Percentiles rank a stretch among this genome's conserved stretches.
Evolutionary conservation across 2,888 invertebrate species (phyloP).

Genomic region (Chironomus tentans): DNA sequence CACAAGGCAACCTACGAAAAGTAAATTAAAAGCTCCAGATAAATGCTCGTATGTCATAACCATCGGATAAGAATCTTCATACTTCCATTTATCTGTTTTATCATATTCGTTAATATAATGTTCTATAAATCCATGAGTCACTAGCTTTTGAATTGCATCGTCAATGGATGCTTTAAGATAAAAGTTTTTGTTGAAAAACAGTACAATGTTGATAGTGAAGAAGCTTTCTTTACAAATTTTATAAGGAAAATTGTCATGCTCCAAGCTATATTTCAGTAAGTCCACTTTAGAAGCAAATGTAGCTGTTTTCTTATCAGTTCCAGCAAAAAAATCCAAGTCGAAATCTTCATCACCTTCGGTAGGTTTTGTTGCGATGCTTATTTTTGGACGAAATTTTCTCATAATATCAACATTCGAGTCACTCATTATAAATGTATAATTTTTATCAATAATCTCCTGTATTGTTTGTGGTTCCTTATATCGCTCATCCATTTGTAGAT

Average conservation of each 20-base stretch:
- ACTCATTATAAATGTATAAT: not conserved
- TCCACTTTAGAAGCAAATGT: too few relatives aligned
- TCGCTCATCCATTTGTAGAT: not conserved
- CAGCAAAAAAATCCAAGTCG: too few relatives aligned
- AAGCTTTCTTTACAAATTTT: not conserved
- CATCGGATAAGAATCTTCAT: not conserved
- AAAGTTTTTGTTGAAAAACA: not conserved
- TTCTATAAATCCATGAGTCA: not conserved
- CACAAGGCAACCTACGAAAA: too few relatives aligned
- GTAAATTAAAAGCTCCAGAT: not conserved
- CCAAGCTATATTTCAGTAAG: too few relatives aligned
- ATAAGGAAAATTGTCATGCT: not conserved
- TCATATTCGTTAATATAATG: not conserved
- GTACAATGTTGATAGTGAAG: not conserved
- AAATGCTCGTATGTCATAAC: not conserved
- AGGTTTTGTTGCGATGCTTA: not conserved
- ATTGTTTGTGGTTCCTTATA: not conserved
- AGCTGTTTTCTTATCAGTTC: too few relatives aligned
- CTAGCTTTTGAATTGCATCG: not conserved
- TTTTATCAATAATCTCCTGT: not conserved
- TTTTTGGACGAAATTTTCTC: not conserved
- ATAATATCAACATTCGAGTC: not conserved
- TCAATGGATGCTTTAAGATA: not conserved
- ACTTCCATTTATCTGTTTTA: not conserved
- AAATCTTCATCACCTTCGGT: too few relatives aligned